Base-by-base conservation (phyloP, 2,113 vertebrate genomes). In the Cynocephalus volans region DNA sequence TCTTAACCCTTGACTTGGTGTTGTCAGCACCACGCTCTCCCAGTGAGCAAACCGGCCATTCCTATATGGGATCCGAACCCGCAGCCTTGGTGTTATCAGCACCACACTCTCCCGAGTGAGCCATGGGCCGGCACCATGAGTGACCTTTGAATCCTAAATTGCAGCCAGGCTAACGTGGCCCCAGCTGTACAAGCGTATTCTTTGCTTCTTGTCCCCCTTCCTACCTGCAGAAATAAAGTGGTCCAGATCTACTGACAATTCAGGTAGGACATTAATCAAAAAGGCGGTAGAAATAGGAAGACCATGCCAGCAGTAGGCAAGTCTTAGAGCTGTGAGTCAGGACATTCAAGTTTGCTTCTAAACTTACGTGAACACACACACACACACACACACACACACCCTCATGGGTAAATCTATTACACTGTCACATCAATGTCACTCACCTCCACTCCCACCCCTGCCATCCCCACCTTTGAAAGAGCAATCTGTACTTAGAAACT, bases 231-330 rank as follows among this genome's bases (percentile, higher is more conserved):
- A 98, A 96, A 79, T 81, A 97, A 97, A 96, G 62, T 65, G 91
- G 62, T 17, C 3, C 69, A n/a, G 45, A 89, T 95, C 96, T 97
- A 95, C 95, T 94, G 65, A 97, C 93, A 83, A 75, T 73, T 69
- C 97, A 98, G 97, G 92, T 97, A 97, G 69, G 93, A 96, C 79
- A 96, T 98, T 98, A 97, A 98, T 98, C 80, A 98, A 97, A 98
- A 97, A 58, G 80, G 69, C 84, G 95, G 70, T 33, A 1, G 95
- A 97, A 94, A 97, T 75, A 52, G 91, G 77, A 94, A 98, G 92
- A 89, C 75, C 88, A 89, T 98, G 98, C 88, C 64, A 96, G 94
- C 45, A 97, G 86, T 95, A 98, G 95, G 79, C 96, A 97, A 85
- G 80, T 72, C 82, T 96, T 97, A 3, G 2, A 95, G 84, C 62